Base-by-base conservation (phyloP, 2,888 invertebrate species). In the Agonum fuliginosum region DNA sequence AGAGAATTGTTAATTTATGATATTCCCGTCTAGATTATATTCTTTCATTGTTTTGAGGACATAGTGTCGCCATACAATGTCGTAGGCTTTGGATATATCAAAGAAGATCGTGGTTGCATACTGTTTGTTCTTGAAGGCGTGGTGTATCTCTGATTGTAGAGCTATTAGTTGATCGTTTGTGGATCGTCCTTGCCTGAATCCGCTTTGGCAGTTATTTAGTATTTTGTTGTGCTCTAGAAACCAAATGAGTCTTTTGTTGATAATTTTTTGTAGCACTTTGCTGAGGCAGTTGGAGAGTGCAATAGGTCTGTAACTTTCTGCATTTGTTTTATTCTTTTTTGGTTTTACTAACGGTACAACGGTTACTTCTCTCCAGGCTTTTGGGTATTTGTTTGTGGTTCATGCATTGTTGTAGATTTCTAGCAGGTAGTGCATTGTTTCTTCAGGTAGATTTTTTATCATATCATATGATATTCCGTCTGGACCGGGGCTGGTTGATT, bases 241-340 rank as follows among this genome's bases (percentile, higher is more conserved):
- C 69, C 69, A 69, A 3, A 51, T 41, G 24, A 71, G n/a, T 12
- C 71, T n/a, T 17, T 71, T 51, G 22, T 71, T 71, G 6, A 71
- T 24, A 12, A 71, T 70, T 46, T 70, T 70, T 48, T 70, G 70
- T 46, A 70, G 30, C 8, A 71, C n/a, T 51, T 71, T 71, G 14
- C 51, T 51, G 6, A 71, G 14, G 30, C 14, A 27, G 41, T 41
- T 41, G 1, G 79, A 79, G 12, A 79, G 51, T 2, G 79, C 76
- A 19, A 80, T 80, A 2, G 80, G 79, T 27, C 79, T 67, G 51
- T 79, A 80, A 6, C 58, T 72, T 37, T 58, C 27, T 30, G 79
- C 70, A 20, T 79, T 51, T 20, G 72, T 54, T 72, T 51, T 77
- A 5, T 22, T n/a, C 30, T 77, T 79, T 12, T 74, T 74, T 4